Evolutionary conservation across 2,113 vertebrate species (phyloP).

Genomic region (Callionymus lyra): DNA sequence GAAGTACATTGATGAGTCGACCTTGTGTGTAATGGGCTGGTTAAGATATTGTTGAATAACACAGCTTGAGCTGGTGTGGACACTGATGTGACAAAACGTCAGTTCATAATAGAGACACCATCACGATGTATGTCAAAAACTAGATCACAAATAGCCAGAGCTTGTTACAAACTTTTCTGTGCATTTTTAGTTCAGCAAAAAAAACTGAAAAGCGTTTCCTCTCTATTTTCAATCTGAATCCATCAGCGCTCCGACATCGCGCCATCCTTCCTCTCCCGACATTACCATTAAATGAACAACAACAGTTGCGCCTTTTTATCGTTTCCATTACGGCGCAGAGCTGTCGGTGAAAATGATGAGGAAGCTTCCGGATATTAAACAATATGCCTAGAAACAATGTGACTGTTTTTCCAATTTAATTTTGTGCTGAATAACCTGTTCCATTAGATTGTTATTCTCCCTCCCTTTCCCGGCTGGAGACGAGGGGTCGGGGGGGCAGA

Average conservation of each 20-base stretch:
- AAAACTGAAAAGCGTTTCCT: too few relatives aligned
- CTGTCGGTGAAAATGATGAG: constrained; percentile 37
- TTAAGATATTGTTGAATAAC: too few relatives aligned
- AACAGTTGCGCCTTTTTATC: constrained; percentile 54
- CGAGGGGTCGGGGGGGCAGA: constrained; percentile 2
- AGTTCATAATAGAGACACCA: too few relatives aligned
- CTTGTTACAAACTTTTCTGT: too few relatives aligned
- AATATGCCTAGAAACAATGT: constrained; percentile 53
- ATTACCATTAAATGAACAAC: constrained; percentile 48
- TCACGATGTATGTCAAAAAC: too few relatives aligned
- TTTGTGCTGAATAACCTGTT: constrained; percentile 66
- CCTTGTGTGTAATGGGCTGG: too few relatives aligned
- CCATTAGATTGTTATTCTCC: constrained; percentile 57
- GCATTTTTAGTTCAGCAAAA: too few relatives aligned
- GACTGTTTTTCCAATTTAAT: constrained; percentile 66
- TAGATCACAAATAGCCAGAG: too few relatives aligned
- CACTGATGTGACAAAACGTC: too few relatives aligned
- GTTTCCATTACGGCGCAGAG: constrained; percentile 58
- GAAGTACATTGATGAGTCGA: too few relatives aligned
- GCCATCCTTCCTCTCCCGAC: constrained; percentile 17
- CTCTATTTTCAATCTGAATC: constrained; percentile 11
- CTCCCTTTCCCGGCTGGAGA: constrained; percentile 21
- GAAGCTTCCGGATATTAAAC: constrained; percentile 60
- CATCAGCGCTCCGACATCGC: constrained; percentile 20
- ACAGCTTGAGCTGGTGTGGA: too few relatives aligned